phyloP scores from a whole-genome alignment of 2,888 invertebrate species.

The Pachydiplax longipennis region DNA sequence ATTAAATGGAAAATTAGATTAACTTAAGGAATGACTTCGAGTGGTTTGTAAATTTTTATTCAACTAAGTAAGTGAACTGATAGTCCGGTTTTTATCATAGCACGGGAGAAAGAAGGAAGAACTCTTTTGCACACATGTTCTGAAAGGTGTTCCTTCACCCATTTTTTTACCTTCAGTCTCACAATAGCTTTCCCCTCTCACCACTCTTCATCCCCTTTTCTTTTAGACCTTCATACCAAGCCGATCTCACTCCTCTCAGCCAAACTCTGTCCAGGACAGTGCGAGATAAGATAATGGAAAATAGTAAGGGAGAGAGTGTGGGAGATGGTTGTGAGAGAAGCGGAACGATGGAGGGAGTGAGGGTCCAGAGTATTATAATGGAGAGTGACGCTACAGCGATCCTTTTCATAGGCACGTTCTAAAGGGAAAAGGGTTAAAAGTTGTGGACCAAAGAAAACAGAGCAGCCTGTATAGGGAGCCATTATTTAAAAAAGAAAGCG shows the following conservation, averaged over 20 bases:
- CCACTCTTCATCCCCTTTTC: neutral
- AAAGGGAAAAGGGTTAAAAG: neutral
- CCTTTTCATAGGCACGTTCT: neutral
- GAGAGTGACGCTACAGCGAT: neutral
- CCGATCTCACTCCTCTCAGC: neutral
- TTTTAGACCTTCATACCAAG: neutral
- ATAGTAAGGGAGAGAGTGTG: neutral
- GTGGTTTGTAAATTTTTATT: no score
- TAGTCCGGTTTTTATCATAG: no score
- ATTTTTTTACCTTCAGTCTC: neutral
- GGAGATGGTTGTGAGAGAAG: neutral
- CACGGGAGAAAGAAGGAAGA: neutral
- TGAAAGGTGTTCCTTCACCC: neutral
- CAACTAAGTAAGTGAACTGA: no score
- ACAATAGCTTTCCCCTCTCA: neutral
- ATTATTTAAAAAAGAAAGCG: neutral
- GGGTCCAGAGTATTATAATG: neutral
- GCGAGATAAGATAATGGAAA: constrained; percentile 19
- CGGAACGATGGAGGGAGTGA: neutral
- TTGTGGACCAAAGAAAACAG: neutral
- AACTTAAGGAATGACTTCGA: no score
- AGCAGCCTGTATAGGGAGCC: neutral
- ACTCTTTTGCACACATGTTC: neutral
- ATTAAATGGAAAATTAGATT: no score
- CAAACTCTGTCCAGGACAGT: constrained; percentile 26